A percentile compares a stretch with the other conserved stretches of the same genome.
These are phyloP conservation scores for Atlantisia rogersi DNA, from an alignment of 2,113 vertebrate genomes.

Conservation along the genomic window DNA sequence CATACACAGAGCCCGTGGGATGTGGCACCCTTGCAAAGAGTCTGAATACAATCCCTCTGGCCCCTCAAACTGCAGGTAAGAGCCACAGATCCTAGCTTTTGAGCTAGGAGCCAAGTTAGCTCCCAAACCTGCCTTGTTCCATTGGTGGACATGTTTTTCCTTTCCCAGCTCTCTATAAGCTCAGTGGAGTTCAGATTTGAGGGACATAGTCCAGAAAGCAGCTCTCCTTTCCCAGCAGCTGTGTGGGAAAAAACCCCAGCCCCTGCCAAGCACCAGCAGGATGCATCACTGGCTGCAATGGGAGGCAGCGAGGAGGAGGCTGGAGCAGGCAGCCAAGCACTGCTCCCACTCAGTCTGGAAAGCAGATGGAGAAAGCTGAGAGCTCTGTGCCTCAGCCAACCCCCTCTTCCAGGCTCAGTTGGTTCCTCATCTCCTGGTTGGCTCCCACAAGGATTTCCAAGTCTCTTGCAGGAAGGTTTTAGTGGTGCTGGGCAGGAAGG, in stretches of 20 bases:
- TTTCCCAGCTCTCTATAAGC: neutral
- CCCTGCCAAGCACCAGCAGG: neutral
- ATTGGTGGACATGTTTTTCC: neutral
- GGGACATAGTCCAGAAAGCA: neutral
- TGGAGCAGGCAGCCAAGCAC: slow-evolving; percentile 12
- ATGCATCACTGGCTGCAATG: neutral
- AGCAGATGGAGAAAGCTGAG: slow-evolving; percentile 1
- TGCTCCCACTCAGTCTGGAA: neutral
- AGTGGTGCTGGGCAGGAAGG: neutral
- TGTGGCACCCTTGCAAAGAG: no score
- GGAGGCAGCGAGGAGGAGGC: neutral
- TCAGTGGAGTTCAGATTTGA: neutral
- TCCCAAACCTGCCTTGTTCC: neutral
- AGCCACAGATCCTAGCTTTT: neutral
- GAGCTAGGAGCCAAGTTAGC: neutral
- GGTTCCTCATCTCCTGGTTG: neutral
- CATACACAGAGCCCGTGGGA: accelerated
- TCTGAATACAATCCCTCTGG: neutral
- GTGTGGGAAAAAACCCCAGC: neutral
- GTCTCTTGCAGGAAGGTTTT: neutral
- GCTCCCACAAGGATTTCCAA: neutral
- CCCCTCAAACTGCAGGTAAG: neutral
- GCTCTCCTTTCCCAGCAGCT: neutral
- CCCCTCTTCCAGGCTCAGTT: neutral
- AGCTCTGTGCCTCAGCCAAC: neutral